Conservation (phyloP, 2,113 vertebrate species). For the Sceloporus tristichus region DNA sequence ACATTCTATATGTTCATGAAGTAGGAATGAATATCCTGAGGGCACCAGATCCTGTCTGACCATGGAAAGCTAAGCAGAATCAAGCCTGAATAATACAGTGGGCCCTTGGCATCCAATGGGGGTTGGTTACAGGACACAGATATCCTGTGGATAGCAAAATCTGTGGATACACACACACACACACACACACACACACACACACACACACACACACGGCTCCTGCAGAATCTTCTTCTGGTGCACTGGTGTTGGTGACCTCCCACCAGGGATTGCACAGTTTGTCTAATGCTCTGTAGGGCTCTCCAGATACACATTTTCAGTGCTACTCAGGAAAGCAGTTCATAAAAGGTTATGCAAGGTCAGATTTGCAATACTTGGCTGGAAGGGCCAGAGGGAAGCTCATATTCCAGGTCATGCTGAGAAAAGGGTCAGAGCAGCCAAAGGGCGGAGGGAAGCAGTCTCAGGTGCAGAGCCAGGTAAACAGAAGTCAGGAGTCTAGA, state of each 20-base stretch:
- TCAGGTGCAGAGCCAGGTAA: not conserved
- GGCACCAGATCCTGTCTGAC: not conserved
- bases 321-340: not conserved
- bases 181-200: not conserved
- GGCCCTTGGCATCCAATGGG: no score
- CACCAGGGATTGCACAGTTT: not conserved
- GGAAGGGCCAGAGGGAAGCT: not conserved
- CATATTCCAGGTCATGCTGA: not conserved
- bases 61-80: not conserved
- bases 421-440: no score
- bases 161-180: not conserved
- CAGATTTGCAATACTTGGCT: not conserved
- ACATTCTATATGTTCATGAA: not conserved
- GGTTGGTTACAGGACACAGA: no score
- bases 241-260: not conserved
- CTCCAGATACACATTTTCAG: not conserved
- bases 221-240: not conserved
- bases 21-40: not conserved
- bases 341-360: not conserved
- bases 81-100: not conserved
- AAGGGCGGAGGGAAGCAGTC: not conserved
- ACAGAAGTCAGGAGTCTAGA: not conserved
- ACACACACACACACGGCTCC: not conserved
- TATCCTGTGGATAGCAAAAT: no score
- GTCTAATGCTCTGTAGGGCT: not conserved